These are phyloP conservation scores for Psophia crepitans DNA, from an alignment of 2,113 vertebrate species.

Conservation along the genomic window DNA sequence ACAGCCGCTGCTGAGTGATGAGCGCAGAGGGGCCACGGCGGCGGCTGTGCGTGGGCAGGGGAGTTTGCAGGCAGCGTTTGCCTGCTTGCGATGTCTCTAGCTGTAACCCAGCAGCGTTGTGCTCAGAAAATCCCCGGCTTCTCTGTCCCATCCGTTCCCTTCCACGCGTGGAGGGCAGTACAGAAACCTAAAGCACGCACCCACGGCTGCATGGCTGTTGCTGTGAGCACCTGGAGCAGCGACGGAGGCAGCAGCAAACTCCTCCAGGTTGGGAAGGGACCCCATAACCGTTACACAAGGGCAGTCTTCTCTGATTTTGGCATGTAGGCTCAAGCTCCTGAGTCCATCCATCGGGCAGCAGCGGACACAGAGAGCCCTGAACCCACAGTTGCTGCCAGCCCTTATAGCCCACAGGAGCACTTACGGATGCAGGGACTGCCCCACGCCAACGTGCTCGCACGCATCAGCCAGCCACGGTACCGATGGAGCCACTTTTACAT, in stretches of 20 bases:
- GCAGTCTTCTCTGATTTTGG: background rate
- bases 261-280: background rate
- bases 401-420: background rate
- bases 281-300: fast-evolving
- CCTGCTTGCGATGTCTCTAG: background rate
- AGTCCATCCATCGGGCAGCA: background rate
- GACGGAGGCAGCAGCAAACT: background rate
- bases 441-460: fast-evolving
- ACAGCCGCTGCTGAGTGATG: fast-evolving
- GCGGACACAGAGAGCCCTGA: background rate
- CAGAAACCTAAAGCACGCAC: background rate
- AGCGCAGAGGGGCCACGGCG: background rate
- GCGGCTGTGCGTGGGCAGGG: background rate
- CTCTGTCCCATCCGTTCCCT: background rate
- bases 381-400: background rate
- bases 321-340: background rate
- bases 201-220: fast-evolving
- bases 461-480: background rate
- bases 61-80: background rate
- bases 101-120: background rate
- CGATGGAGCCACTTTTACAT: fast-evolving
- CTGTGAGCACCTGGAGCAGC: background rate
- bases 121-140: background rate
- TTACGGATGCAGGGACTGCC: fast-evolving
- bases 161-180: fast-evolving